Conservation (phyloP, 2,888 invertebrate species). For the Odontocolon sp. region DNA sequence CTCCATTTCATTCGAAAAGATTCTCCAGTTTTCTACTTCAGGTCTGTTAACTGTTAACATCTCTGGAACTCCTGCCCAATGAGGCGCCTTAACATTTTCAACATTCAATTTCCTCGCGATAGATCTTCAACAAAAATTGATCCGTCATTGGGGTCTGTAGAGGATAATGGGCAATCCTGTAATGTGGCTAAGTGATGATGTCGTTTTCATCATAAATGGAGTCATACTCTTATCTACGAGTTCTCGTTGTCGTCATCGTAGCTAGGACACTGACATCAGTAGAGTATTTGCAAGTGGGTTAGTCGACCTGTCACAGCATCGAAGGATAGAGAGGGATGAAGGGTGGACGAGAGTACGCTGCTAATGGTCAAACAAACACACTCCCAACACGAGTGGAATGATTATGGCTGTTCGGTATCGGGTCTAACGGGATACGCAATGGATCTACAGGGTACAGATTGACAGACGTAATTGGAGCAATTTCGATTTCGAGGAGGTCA, state of each 20-base stretch:
- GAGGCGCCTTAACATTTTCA: too few relatives aligned
- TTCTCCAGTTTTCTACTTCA: too few relatives aligned
- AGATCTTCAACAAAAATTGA: too few relatives aligned
- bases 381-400: conserved; percentile 71
- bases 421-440: conserved; percentile 9
- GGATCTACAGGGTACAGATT: conserved; percentile 66
- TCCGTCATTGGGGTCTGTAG: too few relatives aligned
- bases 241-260: not conserved
- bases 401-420: conserved; percentile 63
- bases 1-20: too few relatives aligned
- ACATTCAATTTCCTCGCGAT: too few relatives aligned
- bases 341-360: conserved; percentile 33
- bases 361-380: conserved; percentile 76
- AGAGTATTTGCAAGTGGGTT: conserved; percentile 35
- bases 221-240: not conserved
- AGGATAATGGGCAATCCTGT: too few relatives aligned
- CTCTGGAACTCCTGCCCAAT: too few relatives aligned
- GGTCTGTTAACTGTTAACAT: too few relatives aligned
- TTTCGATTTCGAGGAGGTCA: conserved; percentile 58
- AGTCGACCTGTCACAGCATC: conserved; percentile 27
- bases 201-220: not conserved
- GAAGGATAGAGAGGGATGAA: conserved; percentile 12
- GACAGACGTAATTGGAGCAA: conserved; percentile 75
- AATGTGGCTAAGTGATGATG: too few relatives aligned
- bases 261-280: not conserved